Base-by-base conservation (phyloP, 2,113 vertebrate species). In the Phyllostomus discolor region DNA sequence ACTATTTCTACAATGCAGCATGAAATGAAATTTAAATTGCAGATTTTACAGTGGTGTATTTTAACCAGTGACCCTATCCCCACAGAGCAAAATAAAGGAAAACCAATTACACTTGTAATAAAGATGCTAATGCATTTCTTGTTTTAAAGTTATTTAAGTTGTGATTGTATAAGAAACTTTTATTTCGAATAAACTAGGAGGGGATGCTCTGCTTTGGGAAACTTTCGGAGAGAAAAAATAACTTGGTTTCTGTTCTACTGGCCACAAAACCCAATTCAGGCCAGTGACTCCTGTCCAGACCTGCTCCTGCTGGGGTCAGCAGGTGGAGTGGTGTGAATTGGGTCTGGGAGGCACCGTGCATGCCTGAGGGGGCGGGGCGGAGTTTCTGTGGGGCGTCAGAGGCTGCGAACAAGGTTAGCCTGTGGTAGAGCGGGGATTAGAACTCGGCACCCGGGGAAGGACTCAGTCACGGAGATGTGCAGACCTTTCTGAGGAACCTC, bases 21-120 rank as follows among this genome's bases (percentile, higher is more conserved):
- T 98, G 98, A 98, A 99, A 98, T 98, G 98, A 98, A 99, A 98
- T 99, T 98, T 98, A 98, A 98, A 98, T 98, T 99, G 98, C 98
- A 98, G 96, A 98, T 98, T 98, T 98, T 98, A 98, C 98, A 98
- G 98, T 98, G 96, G 96, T 98, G 64, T 98, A 97, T 98, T 98
- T 98, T 98, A 98, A 97, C 97, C 97, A 96, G 97, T 98, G 98
- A 98, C 98, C 98, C 98, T 98, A 98, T 98, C 97, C 81, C 89
- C 97, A 98, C 2, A 24, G 94, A 98, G 98, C 97, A 98, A 98
- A 98, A 98, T 98, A 98, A 97, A 98, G 98, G 98, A 97, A 98
- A 91, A 69, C 95, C 98, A 98, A 98, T 99, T 98, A 98, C 96
- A 97, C 98, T 98, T 98, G 98, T 98, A 98, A 98, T 98, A 99